A percentile compares a stretch with the other conserved stretches of the same genome.
Evolutionary conservation across 1,140 invertebrate species (phyloP).

Genomic region (Aphidius gifuensis): DNA sequence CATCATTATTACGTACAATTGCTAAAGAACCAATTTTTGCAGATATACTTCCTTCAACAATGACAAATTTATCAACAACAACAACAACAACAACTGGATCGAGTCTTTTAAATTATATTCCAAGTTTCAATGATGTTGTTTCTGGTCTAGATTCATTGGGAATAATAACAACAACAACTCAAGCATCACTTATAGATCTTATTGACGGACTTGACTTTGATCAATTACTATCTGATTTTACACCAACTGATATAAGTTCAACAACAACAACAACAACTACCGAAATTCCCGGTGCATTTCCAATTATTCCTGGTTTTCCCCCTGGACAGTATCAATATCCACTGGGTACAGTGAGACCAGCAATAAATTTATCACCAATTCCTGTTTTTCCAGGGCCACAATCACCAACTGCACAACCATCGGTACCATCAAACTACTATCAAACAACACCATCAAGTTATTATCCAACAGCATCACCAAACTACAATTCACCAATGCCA

Average conservation of each 20-base stretch:
- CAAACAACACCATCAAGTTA: too few species aligned
- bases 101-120: too few species aligned
- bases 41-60: neutral
- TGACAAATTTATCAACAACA: neutral
- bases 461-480: too few species aligned
- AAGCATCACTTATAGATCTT: neutral
- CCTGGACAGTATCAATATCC: neutral
- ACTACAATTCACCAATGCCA: too few species aligned
- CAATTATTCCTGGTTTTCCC: neutral
- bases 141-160: too few species aligned
- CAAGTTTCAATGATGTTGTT: too few species aligned
- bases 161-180: neutral
- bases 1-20: neutral
- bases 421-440: neutral
- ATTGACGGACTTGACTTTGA: too few species aligned
- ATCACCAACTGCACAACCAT: neutral
- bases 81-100: neutral
- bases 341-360: too few species aligned
- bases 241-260: neutral
- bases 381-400: too few species aligned
- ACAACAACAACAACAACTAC: neutral
- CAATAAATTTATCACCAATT: too few species aligned
- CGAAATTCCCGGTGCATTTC: neutral
- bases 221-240: too few species aligned
- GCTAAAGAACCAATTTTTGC: too few species aligned